Conservation (phyloP, 2,888 invertebrate genomes). For the Odontomyia ornata region DNA sequence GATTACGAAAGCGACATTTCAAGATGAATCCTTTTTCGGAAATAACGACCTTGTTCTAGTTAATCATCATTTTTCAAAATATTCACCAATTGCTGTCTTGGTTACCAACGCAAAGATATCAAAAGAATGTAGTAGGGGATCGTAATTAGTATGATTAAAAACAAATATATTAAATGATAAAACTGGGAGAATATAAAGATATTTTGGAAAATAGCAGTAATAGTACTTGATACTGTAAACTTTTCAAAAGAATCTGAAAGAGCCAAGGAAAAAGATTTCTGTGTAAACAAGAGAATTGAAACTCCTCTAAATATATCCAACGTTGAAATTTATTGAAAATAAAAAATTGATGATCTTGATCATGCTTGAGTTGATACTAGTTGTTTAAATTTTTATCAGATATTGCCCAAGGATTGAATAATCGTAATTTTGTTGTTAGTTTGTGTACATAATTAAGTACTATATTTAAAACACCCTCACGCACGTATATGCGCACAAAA, state of each 20-base stretch:
- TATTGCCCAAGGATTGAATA: conserved; percentile 81
- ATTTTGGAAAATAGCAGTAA: conserved; percentile 65
- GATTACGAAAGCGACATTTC: conserved; percentile 69
- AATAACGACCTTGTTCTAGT: conserved; percentile 72
- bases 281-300: conserved; percentile 70
- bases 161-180: conserved; percentile 65
- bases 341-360: conserved; percentile 67
- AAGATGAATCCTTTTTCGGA: conserved; percentile 62
- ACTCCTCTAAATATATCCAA: not conserved
- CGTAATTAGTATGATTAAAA: conserved; percentile 74
- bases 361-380: conserved; percentile 74
- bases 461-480: no score
- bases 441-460: no score
- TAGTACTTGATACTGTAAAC: conserved; percentile 83
- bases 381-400: conserved; percentile 70
- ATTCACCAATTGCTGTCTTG: conserved; percentile 71
- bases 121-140: conserved; percentile 53
- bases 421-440: no score
- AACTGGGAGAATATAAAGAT: conserved; percentile 52
- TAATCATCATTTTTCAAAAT: conserved; percentile 76
- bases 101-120: conserved; percentile 64
- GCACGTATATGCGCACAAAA: no score
- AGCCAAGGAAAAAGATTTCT: conserved; percentile 72
- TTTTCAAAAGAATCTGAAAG: conserved; percentile 74
- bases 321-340: conserved; percentile 59